Base-by-base conservation (phyloP, 2,888 invertebrate species). In the Apamea sordens region DNA sequence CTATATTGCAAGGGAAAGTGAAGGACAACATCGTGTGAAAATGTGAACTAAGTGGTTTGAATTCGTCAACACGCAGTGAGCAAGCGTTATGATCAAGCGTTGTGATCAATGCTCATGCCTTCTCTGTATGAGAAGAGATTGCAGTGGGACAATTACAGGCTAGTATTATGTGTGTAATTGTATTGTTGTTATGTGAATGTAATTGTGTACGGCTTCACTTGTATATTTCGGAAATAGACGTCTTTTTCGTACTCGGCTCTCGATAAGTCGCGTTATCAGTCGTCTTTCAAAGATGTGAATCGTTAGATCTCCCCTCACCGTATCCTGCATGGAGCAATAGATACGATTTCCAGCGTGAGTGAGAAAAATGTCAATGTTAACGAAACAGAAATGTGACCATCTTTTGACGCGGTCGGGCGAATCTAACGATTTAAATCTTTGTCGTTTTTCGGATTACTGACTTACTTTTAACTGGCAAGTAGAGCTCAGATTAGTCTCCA, bases 121-220 rank as follows among this genome's bases (percentile, higher is more conserved):
- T 67, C 72, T 82, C 68, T 64, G 24, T 59, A 6, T n/a, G 68
- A 56, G 78, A 80, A 53, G 67, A 76, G 68, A 28, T 81, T 63
- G 82, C 76, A 59, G 79, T 79, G 79, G 70, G 70, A 81, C 80
- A 82, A 82, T 81, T 82, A 81, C 80, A 81, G 82, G 41, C 82
- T 82, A 81, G 69, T 76, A 69, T 80, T 50, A 82, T 82, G 76
- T 82, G 82, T 82, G 80, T 80, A 82, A 80, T 80, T 80, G 80
- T 80, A 69, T 82, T 76, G 76, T 47, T 80, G 80, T 80, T 76
- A 44, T 80, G 80, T 78, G 68, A 77, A 82, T 80, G 80, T 80
- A 56, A 67, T 63, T 80, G 82, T 80, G 76, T 80, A 82, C 82
- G 82, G 76, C 76, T 80, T 80, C 82, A 80, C 77, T 74, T 81